phyloP scores from a whole-genome alignment of 2,888 invertebrate species.

The Lasioglossum figueresi region DNA sequence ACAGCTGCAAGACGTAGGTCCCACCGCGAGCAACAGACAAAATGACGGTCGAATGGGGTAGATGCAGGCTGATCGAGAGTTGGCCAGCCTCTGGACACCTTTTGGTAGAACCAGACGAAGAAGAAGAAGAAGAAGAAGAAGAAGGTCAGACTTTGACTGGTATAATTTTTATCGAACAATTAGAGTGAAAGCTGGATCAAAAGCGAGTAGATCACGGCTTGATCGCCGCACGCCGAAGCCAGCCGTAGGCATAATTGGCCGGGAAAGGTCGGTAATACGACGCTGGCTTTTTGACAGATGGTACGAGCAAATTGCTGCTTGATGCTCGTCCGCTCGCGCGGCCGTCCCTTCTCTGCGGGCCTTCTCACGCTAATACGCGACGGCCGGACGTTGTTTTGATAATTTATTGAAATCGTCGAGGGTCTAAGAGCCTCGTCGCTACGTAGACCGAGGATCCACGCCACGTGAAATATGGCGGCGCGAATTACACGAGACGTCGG shows the following conservation, averaged over 20 bases:
- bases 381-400: conserved; percentile 71
- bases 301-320: conserved; percentile 79
- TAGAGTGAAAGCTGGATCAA: conserved; percentile 76
- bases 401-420: conserved; percentile 79
- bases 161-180: conserved; percentile 79
- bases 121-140: conserved; percentile 1
- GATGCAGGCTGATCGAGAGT: too few species aligned
- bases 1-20: conserved; percentile 51
- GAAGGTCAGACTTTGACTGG: conserved; percentile 56
- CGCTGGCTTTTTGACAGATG: conserved; percentile 78
- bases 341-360: conserved; percentile 35
- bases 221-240: conserved; percentile 45
- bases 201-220: conserved; percentile 58
- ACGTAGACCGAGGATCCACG: conserved; percentile 55
- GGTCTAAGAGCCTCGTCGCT: conserved; percentile 54
- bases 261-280: conserved; percentile 58
- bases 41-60: background rate
- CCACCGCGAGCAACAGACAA: conserved; percentile 23
- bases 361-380: conserved; percentile 69
- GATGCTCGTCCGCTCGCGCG: conserved; percentile 67
- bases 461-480: conserved; percentile 74
- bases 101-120: background rate
- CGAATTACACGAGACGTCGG: conserved; percentile 74
- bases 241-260: conserved; percentile 59
- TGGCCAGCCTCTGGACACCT: background rate